Evolutionary conservation across 2,888 invertebrate species (phyloP), one percentile per base, ranked within the genome.

Genomic region (Plagiodera versicolora): DNA sequence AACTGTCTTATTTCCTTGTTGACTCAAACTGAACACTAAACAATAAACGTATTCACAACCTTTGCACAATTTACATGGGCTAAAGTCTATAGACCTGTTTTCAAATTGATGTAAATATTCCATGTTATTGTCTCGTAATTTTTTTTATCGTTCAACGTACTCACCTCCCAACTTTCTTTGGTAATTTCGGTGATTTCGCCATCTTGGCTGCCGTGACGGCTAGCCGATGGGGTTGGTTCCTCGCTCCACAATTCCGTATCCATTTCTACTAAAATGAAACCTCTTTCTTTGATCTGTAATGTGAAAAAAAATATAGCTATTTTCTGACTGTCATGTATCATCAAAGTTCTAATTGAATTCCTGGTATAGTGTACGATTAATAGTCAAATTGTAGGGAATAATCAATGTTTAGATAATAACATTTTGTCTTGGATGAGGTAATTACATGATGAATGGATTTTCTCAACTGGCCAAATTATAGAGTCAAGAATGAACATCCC

Each of bases 161-260:
- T 87, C 82, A 95, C 95, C 94, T 95, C 94, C 95, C 95, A 95
- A 65, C 93, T 94, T 80, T 94, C 94, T 76, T 92, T 87, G 56
- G 92, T 93, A 67, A 93, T 83, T 75, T 92, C 92, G 9, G 88
- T 85, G 35, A 92, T 88, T 77, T 92, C 91, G 76, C 91, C 91
- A 61, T 82, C 81, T 61, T 88, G 86, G 75, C 88, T 89, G 69
- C 85, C 86, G 63, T 85, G 84, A 56, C 87, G 84, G 60, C 79
- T 80, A 19, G 77, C 77, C 2, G 80, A 79, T 19, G 80, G 79
- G 16, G 76, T 80, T 44, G 85, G 85, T 68, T 88, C 89, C 65
- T 85, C 85, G 76, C 91, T 90, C 79, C 90, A 92, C 82, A 92
- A 85, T 77, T 94, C 94, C 19, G 94, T 94, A 78, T 95, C 94